A percentile compares a stretch with the other conserved stretches of the same genome.
phyloP scores from a whole-genome alignment of 92 coral and sea anemone genomes.

The Phenganax stokvisi region DNA sequence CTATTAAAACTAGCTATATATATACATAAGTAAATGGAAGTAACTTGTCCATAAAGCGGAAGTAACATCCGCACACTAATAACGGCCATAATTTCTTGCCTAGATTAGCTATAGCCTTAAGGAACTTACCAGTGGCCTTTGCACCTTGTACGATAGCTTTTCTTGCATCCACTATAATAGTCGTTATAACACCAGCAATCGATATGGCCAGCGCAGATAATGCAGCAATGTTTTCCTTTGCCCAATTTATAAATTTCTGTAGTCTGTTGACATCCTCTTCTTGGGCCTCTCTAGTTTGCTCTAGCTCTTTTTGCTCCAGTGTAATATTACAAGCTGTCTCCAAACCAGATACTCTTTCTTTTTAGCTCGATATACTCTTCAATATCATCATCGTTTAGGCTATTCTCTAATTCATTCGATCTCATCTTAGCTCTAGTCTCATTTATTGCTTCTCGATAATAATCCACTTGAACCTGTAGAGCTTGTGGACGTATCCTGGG shows the following conservation, averaged over 20 bases:
- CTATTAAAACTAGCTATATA: too few species aligned
- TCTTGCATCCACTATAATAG: constrained; percentile 15
- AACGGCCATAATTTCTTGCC: constrained; percentile 22
- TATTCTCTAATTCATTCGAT: too few species aligned
- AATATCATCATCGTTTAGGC: background rate
- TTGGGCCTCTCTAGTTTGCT: background rate
- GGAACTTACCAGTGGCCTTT: constrained; percentile 19
- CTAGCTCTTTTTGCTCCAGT: background rate
- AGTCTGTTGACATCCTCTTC: background rate
- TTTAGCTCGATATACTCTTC: background rate
- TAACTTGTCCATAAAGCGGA: too few species aligned
- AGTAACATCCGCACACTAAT: background rate
- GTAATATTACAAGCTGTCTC: background rate
- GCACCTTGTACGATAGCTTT: background rate
- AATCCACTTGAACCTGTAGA: background rate
- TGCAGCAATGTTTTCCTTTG: constrained; percentile 28
- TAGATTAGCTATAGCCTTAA: constrained; percentile 26
- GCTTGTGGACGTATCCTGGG: background rate
- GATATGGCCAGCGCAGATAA: background rate
- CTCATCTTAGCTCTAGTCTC: background rate
- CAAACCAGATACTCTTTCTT: background rate
- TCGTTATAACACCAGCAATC: constrained; percentile 18
- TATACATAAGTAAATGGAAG: too few species aligned
- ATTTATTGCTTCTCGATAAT: background rate
- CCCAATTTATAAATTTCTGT: constrained; percentile 26